Base-by-base conservation (phyloP, 1,140 invertebrate species). In the Magallana gigas region DNA sequence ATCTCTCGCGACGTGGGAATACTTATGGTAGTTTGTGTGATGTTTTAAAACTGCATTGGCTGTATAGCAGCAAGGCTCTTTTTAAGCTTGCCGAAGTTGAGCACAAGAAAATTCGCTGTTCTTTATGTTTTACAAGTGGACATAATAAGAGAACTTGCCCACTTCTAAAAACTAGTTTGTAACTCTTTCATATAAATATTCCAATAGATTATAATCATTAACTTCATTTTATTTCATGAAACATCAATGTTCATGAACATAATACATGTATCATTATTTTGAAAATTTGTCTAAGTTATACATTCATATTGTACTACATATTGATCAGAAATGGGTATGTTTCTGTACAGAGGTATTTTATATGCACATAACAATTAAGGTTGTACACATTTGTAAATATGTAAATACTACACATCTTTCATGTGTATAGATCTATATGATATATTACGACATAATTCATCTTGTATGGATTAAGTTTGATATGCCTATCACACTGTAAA, bases 81-180 rank as follows among this genome's bases (percentile, higher is more conserved):
- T n/a, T 36, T 62, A 84, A 64, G 16, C 8, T 84, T 18, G 83
- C 83, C 36, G 60, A 84, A 29, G 29, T 60, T 60, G 58, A 36
- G 18, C 83, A 84, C 12, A 84, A 62, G 36, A 84, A 64, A 16
- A 62, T 60, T 48, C n/a, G 48, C 3, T 84, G 83, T 48, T 84
- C 83, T 62, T 48, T 84, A 1, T 84, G 58, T 62, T 84, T 84
- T 62, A 36, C n/a, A 12, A 12, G 0, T 62, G 60, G 83, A 5
- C 83, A 62, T 36, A 84, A 84, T n/a, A 84, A 59, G 16, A n/a
- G n/a, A 12, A 84, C 58, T 48, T 84, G 83, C 16, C 83, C 83
- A 11, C 29, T 82, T 48, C 9, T 82, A 14, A 48, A 68, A 5
- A n/a, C 64, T n/a, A 68, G 12, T 18, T 0, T 68, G n/a, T 68